Conservation (phyloP, 2,113 vertebrate genomes). For the Carettochelys insculpta region DNA sequence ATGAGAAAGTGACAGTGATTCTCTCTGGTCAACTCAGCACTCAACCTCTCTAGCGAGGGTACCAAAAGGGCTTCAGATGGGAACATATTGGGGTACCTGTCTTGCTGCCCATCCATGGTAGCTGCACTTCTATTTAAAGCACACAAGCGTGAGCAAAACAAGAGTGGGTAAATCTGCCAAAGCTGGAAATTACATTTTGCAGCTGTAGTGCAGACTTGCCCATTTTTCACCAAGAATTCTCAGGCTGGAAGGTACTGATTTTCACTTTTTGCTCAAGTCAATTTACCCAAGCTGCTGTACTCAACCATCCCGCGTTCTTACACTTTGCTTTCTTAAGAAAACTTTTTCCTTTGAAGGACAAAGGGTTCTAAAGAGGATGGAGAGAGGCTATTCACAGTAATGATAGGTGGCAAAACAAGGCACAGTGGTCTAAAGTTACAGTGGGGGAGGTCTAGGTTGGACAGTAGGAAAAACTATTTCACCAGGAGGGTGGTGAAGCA, state of each 20-base stretch:
- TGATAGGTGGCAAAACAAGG: too few species aligned
- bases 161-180: neutral
- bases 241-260: neutral
- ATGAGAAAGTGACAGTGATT: neutral
- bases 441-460: too few species aligned
- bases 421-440: too few species aligned
- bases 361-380: too few species aligned
- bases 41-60: neutral
- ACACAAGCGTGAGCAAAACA: neutral
- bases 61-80: neutral
- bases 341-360: neutral
- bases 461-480: too few species aligned
- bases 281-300: neutral
- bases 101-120: neutral
- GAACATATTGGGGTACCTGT: neutral
- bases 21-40: neutral
- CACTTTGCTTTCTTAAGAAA: neutral
- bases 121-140: neutral
- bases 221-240: neutral
- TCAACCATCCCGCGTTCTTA: neutral
- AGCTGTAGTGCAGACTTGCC: too few species aligned
- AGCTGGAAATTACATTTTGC: neutral
- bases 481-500: too few species aligned
- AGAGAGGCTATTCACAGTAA: too few species aligned
- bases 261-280: neutral